A percentile compares a stretch with the other conserved stretches of the same genome.
Conservation (phyloP, 2,888 invertebrate species). For the Chouioia cunea region DNA sequence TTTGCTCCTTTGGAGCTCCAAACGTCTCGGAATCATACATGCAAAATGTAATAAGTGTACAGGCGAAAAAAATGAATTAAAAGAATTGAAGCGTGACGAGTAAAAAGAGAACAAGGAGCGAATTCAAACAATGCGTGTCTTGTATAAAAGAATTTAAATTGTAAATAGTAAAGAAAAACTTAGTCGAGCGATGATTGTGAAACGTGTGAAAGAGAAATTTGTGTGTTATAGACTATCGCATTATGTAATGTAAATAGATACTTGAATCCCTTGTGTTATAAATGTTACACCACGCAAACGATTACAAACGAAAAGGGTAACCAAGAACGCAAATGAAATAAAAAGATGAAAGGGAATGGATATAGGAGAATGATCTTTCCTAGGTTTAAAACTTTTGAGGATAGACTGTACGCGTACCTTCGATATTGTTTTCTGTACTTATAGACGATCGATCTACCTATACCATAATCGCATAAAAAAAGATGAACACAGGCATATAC, state of each 20-base stretch:
- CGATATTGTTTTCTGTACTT: conserved; percentile 67
- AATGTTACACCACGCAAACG: conserved; percentile 48
- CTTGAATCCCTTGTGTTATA: conserved; percentile 56
- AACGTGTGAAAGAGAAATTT: conserved; percentile 13
- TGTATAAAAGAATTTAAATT: conserved; percentile 39
- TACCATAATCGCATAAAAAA: conserved; percentile 57
- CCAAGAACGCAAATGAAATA: conserved; percentile 36
- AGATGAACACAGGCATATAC: conserved; percentile 61
- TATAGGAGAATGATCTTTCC: conserved; percentile 55
- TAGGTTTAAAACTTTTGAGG: conserved; percentile 62
- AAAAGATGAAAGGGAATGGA: conserved; percentile 25
- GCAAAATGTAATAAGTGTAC: conserved; percentile 46
- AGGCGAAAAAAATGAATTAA: conserved; percentile 16
- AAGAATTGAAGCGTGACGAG: neutral
- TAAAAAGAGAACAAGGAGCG: conserved; percentile 21
- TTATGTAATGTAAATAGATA: conserved; percentile 49
- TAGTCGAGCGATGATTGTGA: conserved; percentile 31
- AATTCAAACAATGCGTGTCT: conserved; percentile 37
- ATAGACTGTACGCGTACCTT: conserved; percentile 67
- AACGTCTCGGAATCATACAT: conserved; percentile 37
- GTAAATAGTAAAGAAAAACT: conserved; percentile 39
- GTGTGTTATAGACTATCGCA: conserved; percentile 42
- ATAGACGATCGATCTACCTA: conserved; percentile 63
- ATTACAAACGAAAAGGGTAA: conserved; percentile 36
- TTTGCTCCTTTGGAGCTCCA: conserved; percentile 38